A percentile compares a stretch with the other conserved stretches of the same genome.
Evolutionary conservation across 2,888 invertebrate genomes (phyloP).

Genomic region (Lottia gigantea): DNA sequence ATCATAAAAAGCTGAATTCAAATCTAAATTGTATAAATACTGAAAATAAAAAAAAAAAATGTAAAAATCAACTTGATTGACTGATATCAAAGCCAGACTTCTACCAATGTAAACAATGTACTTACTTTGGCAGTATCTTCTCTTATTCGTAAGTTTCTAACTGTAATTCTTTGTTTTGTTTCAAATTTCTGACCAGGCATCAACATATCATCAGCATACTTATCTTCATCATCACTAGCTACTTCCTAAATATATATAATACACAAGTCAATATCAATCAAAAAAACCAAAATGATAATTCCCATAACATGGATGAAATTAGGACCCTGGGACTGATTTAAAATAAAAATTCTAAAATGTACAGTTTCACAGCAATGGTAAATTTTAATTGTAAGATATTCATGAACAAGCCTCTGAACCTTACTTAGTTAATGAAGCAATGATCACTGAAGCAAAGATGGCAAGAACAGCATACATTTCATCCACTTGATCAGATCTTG

Average conservation of each 20-base stretch:
- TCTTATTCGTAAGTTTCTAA: slow-evolving; percentile 95
- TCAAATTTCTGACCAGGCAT: slow-evolving; percentile 99
- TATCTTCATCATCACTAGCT: slow-evolving; percentile 81
- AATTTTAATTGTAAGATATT: too few species aligned
- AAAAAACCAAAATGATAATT: too few species aligned
- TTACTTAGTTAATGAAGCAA: too few species aligned
- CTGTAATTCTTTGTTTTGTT: slow-evolving; percentile 98
- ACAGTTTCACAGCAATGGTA: too few species aligned
- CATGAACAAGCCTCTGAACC: too few species aligned
- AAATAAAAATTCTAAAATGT: too few species aligned
- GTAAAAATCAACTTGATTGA: not conserved
- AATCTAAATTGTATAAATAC: slow-evolving; percentile 94
- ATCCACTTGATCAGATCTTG: too few species aligned
- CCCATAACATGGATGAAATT: too few species aligned
- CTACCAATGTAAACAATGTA: not conserved
- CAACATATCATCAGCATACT: slow-evolving; percentile 74
- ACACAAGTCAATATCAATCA: not conserved
- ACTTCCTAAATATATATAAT: not conserved
- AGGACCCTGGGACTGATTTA: too few species aligned
- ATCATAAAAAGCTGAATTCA: slow-evolving; percentile 98
- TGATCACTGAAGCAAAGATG: too few species aligned
- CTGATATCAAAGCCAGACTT: too few species aligned
- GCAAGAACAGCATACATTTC: too few species aligned
- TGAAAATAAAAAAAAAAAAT: slow-evolving; percentile 42
- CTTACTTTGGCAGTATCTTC: slow-evolving; percentile 94